Evolutionary conservation across 2,113 vertebrate genomes (phyloP).

Genomic region (Ovibos moschatus): DNA sequence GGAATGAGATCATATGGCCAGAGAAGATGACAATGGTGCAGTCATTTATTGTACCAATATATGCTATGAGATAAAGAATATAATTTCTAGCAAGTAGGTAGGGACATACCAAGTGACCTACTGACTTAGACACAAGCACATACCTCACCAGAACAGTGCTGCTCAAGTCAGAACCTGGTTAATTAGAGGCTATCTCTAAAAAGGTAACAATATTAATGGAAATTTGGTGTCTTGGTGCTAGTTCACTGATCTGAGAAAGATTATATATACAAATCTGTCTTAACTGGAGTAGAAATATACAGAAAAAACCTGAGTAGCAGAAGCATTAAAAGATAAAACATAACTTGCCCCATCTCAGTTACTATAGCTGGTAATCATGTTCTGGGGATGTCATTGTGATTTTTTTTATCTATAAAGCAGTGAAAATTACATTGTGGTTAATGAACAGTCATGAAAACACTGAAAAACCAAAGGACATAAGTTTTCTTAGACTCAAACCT

Average conservation of each 20-base stretch:
- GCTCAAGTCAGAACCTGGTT: background rate
- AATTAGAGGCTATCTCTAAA: background rate
- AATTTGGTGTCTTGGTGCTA: background rate
- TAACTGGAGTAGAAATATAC: background rate
- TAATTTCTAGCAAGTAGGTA: background rate
- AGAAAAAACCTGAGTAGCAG: background rate
- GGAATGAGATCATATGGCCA: background rate
- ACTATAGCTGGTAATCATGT: background rate
- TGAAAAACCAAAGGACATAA: background rate
- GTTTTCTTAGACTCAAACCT: background rate
- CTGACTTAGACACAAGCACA: background rate
- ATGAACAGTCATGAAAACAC: background rate
- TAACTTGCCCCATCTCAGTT: background rate
- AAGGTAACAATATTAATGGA: background rate
- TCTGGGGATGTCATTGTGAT: background rate
- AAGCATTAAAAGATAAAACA: background rate
- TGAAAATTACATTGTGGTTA: slow-evolving; percentile 11
- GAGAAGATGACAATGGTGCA: background rate
- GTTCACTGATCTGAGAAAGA: background rate
- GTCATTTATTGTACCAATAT: background rate
- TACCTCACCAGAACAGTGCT: background rate
- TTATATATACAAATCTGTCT: background rate
- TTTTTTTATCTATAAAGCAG: background rate
- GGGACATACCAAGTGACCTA: background rate
- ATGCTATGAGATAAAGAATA: background rate